Conservation (phyloP, 1,140 invertebrate species). For the Listronotus bonariensis region DNA sequence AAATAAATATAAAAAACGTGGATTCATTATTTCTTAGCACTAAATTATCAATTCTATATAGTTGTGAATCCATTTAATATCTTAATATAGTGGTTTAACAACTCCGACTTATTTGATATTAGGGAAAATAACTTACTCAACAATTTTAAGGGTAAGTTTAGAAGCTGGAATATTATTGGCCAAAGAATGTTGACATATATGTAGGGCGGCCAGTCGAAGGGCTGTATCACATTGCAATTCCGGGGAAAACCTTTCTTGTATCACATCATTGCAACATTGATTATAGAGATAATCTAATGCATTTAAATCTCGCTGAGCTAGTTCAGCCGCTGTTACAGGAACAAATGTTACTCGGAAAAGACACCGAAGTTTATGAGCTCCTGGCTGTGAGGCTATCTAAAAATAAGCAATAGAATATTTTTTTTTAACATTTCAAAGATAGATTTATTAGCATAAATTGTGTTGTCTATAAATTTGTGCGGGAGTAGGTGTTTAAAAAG, state of each 20-base stretch:
- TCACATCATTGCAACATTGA: constrained; percentile 91
- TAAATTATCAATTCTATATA: no score
- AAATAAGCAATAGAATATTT: no score
- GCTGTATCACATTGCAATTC: constrained; percentile 88
- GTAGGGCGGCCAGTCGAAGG: constrained; percentile 80
- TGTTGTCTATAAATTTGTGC: no score
- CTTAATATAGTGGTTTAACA: no score
- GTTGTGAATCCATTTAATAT: no score
- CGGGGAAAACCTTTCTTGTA: constrained; percentile 86
- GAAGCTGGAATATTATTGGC: constrained; percentile 73
- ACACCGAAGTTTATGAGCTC: constrained; percentile 85
- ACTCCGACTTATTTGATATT: no score
- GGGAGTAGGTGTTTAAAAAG: no score
- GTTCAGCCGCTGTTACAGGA: constrained; percentile 79
- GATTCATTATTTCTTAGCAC: no score
- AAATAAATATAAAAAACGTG: no score
- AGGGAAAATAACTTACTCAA: constrained; percentile 75
- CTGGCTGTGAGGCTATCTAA: constrained; percentile 84
- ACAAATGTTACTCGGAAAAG: constrained; percentile 88
- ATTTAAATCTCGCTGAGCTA: constrained; percentile 79
- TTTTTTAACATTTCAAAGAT: no score
- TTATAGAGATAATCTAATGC: constrained; percentile 90
- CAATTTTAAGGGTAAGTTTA: constrained; percentile 82
- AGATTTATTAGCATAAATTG: no score
- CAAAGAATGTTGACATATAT: constrained; percentile 87